Evolutionary conservation across 2,888 invertebrate species (phyloP), one percentile per base, ranked within the genome.

Genomic region (Polymixis flavicincta): DNA sequence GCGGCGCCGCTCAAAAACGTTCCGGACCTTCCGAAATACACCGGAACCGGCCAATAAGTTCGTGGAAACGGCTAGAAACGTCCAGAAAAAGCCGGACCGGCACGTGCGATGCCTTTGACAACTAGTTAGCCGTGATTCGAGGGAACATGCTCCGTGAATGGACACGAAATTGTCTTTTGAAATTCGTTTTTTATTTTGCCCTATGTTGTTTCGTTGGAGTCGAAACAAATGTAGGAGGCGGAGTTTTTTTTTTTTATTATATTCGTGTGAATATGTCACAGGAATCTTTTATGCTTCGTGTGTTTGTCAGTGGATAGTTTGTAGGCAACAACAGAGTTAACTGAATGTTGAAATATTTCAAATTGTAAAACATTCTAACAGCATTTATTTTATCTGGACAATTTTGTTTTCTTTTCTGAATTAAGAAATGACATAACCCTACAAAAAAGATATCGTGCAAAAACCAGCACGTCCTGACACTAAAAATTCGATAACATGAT

Each of bases 21-120:
- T 61, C 65, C 54, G 57, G 72, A 67, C 66, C 71, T 67, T 67
- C 59, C 52, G 66, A 71, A 83, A 84, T 71, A 82, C 71, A 74
- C 71, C 77, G 83, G 71, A 78, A 77, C 77, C 67, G 57, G 28
- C 61, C 76, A 83, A 85, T 83, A 74, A 82, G 72, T 76, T 67
- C 67, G 59, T 79, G 50, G 59, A 61, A 85, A 73, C 54, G 76
- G 63, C 52, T 74, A 68, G 73, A 71, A 80, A 77, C 32, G 66
- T 72, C 54, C 70, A 76, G 76, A 80, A 84, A 86, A 84, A 86
- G 52, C 76, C 75, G 76, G 76, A 32, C 71, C 63, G 68, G 83
- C 77, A 83, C 83, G 85, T 81, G 78, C 71, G 71, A 77, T 65
- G 82, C 87, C 86, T 87, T 86, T 86, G 87, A 87, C 84, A 87